Evolutionary conservation across 1,140 invertebrate genomes (phyloP), one percentile per base, ranked within the genome.

Genomic region (Hypothenemus hampei): DNA sequence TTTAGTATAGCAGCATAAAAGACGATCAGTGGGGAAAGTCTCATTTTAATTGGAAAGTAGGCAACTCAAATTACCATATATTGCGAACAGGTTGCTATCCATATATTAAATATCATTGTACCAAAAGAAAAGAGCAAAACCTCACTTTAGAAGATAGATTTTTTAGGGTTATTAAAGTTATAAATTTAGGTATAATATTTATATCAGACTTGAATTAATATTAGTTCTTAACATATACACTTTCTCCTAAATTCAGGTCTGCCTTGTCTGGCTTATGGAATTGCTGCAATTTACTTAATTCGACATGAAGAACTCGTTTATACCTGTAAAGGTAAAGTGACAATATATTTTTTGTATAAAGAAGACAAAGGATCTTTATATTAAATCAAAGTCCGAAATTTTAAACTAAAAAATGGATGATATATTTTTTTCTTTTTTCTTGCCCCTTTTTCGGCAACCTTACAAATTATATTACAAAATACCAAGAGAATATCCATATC

Each of bases 91-190:
- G 91, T 21, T 97, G 93, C 66, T 97, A 83, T 74, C 94, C 95
- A 2, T 98, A 90, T 69, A 91, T 98, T 57, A 98, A 98, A 73
- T 95, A 97, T 71, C 95, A 98, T 73, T 98, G 95, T 68, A 89
- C 86, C 15, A 87, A 83, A 70, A 78, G 88, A 58, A 76, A 80
- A 13, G 68, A 75, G 48, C 77, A 87, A 72, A 83, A 97, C 75
- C 79, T 97, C 23, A 73, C 63, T 7, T 39, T 77, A 19, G 91
- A 96, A 60, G 88, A 98, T 74, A 79, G 72, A 37, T 86, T 97
- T 65, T 95, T 93, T 78, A 83, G 85, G 58, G 70, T 81, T 41
- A 84, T 98, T 49, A 98, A 97, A 80, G 72, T 93, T 33, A 71
- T 91, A 31, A 97, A 97, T 79, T 81, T 97, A 70, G 93, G 93